phyloP scores from a whole-genome alignment of 2,113 vertebrate species.

The Perca fluviatilis region DNA sequence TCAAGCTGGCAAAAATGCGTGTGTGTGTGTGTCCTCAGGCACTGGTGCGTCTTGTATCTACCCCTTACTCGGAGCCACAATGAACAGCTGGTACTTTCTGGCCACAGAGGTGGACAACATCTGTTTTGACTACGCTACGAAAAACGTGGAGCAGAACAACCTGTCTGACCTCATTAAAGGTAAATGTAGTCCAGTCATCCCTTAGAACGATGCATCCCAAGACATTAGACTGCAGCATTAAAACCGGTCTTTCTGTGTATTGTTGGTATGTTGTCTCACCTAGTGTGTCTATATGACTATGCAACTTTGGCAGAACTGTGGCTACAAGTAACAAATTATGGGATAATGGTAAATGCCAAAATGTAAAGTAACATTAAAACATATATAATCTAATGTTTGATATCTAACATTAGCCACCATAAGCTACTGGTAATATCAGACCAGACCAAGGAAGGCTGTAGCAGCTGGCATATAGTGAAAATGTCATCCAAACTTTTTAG shows the following conservation, averaged over 20 bases:
- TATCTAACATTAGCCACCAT: not conserved
- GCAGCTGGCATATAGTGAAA: not conserved
- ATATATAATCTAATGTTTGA: not conserved
- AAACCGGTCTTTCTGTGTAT: not conserved
- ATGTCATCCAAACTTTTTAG: not conserved
- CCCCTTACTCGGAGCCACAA: constrained; percentile 94
- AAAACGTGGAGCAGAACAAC: constrained; percentile 97
- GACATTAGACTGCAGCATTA: not conserved
- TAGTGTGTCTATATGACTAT: not conserved
- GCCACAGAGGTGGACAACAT: constrained; percentile 99
- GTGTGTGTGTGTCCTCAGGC: constrained; percentile 81
- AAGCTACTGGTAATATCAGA: not conserved
- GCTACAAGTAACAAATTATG: not conserved
- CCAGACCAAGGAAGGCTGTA: not conserved
- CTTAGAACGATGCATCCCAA: not conserved
- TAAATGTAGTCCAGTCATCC: constrained; percentile 55
- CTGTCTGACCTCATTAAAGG: constrained; percentile 97
- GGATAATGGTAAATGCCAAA: not conserved
- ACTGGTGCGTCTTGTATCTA: constrained; percentile 99
- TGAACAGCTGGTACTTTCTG: constrained; percentile 99
- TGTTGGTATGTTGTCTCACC: not conserved
- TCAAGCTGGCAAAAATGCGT: not conserved
- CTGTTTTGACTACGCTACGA: constrained; percentile 98
- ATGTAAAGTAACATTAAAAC: not conserved
- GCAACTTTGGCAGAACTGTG: not conserved